Conservation (phyloP, 2,888 invertebrate species). For the Gymnocheta viridis region DNA sequence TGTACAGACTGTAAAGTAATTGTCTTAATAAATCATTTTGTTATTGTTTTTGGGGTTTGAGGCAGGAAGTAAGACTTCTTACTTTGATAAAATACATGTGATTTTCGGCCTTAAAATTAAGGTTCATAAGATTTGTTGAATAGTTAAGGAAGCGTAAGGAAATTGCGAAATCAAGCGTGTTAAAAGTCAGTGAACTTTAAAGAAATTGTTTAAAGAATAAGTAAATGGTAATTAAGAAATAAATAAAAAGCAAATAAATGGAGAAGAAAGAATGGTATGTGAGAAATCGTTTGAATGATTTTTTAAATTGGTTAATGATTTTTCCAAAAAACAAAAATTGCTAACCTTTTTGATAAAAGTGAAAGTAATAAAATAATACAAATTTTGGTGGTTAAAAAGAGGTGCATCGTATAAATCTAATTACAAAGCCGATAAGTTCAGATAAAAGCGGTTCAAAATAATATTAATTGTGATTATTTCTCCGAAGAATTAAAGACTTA, state of each 20-base stretch:
- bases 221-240: neutral
- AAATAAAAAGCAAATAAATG: neutral
- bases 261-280: neutral
- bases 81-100: neutral
- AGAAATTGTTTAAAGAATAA: neutral
- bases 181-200: conserved; percentile 34
- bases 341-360: no score
- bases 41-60: neutral
- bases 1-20: conserved; percentile 27
- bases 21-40: conserved; percentile 52
- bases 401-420: no score
- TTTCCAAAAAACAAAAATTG: no score
- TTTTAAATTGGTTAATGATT: no score
- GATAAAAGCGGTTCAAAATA: no score
- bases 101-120: neutral
- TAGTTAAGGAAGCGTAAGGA: neutral
- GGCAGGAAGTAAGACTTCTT: neutral
- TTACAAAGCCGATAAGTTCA: no score
- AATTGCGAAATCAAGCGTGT: conserved; percentile 35
- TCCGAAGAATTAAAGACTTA: no score
- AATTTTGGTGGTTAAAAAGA: no score
- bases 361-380: no score
- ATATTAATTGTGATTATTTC: no score
- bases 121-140: conserved; percentile 12
- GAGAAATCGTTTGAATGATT: neutral